These are phyloP conservation scores for Anoplophora glabripennis DNA, from an alignment of 1,140 invertebrate genomes.

Conservation along the genomic window DNA sequence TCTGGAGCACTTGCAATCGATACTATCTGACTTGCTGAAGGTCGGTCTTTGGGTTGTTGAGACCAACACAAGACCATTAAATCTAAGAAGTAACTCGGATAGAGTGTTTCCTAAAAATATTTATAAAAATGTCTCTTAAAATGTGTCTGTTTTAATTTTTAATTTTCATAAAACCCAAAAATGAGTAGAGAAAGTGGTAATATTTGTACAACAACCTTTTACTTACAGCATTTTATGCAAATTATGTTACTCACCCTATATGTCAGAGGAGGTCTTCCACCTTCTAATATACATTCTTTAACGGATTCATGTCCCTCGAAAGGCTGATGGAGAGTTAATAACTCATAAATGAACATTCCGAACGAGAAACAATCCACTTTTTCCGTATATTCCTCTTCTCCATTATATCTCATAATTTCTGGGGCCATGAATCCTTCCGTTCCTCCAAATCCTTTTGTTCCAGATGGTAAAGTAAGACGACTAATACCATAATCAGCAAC, in stretches of 20 bases:
- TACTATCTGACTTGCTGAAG: conserved; percentile 90
- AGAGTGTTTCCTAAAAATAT: conserved; percentile 62
- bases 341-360: conserved; percentile 98
- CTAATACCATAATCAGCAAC: conserved; percentile 97
- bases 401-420: conserved; percentile 96
- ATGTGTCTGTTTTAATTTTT: too few relatives aligned
- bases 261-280: conserved; percentile 83
- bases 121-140: too few relatives aligned
- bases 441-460: conserved; percentile 96
- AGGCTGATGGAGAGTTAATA: conserved; percentile 88
- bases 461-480: conserved; percentile 79
- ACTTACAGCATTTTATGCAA: conserved; percentile 2
- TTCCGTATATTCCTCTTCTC: conserved; percentile 98
- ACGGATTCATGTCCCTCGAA: conserved; percentile 94
- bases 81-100: conserved; percentile 89
- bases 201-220: too few relatives aligned
- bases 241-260: conserved; percentile 60
- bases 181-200: too few relatives aligned
- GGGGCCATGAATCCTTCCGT: conserved; percentile 99
- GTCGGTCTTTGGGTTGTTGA: conserved; percentile 80
- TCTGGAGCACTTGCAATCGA: conserved; percentile 89
- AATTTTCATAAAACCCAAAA: too few relatives aligned
- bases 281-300: conserved; percentile 94
- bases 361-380: conserved; percentile 99
- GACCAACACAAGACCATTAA: conserved; percentile 96